A percentile compares a stretch with the other conserved stretches of the same genome.
Evolutionary conservation across 1,140 invertebrate genomes (phyloP).

Genomic region (Notospermus geniculatus): DNA sequence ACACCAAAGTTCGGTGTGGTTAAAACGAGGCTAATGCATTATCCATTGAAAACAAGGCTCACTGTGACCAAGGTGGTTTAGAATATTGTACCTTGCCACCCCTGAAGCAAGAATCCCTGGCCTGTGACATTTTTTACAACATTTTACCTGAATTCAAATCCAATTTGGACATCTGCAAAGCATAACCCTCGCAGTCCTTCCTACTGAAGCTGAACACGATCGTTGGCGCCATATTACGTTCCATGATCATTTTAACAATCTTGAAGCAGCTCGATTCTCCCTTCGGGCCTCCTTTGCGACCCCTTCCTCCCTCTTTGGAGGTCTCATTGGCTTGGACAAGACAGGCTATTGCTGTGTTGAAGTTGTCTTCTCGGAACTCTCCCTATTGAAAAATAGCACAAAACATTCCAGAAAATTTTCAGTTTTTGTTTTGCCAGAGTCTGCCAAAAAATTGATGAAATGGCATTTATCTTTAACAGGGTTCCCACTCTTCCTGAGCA

Average conservation of each 20-base stretch:
- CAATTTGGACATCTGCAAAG: conserved; percentile 92
- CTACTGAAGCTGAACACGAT: conserved; percentile 99
- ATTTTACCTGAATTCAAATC: conserved; percentile 82
- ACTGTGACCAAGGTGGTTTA: too few species aligned
- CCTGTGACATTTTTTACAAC: not conserved
- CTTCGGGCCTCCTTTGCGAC: conserved; percentile 59
- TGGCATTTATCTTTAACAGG: too few species aligned
- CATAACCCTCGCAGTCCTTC: conserved; percentile 97
- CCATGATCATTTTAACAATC: conserved; percentile 99
- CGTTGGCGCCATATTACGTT: conserved; percentile 93
- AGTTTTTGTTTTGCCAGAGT: too few species aligned
- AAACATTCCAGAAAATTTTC: too few species aligned
- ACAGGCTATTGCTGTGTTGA: conserved; percentile 90
- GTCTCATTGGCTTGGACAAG: conserved; percentile 63
- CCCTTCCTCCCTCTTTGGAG: conserved; percentile 55
- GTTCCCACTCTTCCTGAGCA: too few species aligned
- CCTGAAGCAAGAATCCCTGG: too few species aligned
- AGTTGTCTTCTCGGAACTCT: conserved; percentile 95
- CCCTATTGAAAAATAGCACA: conserved; percentile 59
- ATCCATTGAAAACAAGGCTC: too few species aligned
- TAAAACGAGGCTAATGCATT: too few species aligned
- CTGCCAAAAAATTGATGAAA: too few species aligned
- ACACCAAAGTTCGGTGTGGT: too few species aligned
- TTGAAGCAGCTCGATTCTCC: conserved; percentile 86
- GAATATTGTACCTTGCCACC: too few species aligned